phyloP scores from a whole-genome alignment of 2,797 vertebrate genomes.

The Tympanoctomys barrerae region DNA sequence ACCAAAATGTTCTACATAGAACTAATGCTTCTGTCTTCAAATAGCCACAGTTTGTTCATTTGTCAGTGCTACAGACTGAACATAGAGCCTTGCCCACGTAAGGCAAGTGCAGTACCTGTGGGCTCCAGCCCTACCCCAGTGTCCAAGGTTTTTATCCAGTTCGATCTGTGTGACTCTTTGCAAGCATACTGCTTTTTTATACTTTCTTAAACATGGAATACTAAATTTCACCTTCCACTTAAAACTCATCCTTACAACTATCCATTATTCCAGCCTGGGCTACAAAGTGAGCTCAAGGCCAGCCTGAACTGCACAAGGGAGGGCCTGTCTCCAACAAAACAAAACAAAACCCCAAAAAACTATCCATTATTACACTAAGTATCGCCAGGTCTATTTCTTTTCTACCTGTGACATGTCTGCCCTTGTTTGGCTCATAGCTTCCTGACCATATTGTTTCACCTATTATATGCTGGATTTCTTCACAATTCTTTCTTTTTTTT shows the following conservation, averaged over 20 bases:
- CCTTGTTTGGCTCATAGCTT: not conserved
- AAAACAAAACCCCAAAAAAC: not conserved
- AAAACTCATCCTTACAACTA: conserved; percentile 29
- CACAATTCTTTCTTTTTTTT: conserved; percentile 5
- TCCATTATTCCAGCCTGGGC: not conserved
- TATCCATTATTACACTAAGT: not conserved
- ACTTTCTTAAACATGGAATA: conserved; percentile 35
- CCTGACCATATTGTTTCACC: not conserved
- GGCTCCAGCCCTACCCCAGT: not conserved
- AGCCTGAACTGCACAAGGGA: no score
- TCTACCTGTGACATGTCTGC: not conserved
- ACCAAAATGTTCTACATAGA: conserved; percentile 43
- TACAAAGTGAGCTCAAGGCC: no score
- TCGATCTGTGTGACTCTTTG: conserved; percentile 45
- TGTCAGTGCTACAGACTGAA: not conserved
- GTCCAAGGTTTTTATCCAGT: not conserved
- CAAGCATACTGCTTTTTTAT: conserved; percentile 10
- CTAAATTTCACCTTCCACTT: conserved; percentile 31
- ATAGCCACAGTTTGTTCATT: not conserved
- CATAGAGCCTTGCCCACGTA: not conserved
- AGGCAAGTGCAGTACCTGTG: not conserved
- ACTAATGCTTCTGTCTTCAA: conserved; percentile 54
- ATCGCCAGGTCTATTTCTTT: not conserved
- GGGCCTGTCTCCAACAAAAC: no score
- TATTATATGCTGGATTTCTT: conserved; percentile 7